Conservation (phyloP, 2,888 invertebrate species). For the Anagyrus pseudococci region DNA sequence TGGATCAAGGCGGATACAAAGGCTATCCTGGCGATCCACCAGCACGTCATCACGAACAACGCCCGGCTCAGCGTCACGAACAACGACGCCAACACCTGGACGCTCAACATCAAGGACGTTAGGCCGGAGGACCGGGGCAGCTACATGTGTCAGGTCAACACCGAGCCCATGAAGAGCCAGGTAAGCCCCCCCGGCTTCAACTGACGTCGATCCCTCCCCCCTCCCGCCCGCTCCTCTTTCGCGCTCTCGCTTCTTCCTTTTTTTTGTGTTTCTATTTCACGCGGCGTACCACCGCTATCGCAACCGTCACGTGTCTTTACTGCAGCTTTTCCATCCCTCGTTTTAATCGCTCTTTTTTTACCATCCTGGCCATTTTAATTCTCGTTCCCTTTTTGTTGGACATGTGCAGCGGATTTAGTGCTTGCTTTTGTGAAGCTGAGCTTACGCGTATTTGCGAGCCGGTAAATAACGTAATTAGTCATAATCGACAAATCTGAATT, state of each 20-base stretch:
- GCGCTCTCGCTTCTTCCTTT: conserved; percentile 4
- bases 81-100: conserved; percentile 94
- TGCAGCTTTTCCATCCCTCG: neutral
- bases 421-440: too few relatives aligned
- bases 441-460: too few relatives aligned
- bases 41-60: conserved; percentile 93
- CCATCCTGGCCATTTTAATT: too few relatives aligned
- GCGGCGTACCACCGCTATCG: too few relatives aligned
- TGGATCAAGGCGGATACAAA: conserved; percentile 95
- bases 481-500: too few relatives aligned
- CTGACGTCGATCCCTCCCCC: too few relatives aligned
- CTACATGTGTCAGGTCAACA: conserved; percentile 96
- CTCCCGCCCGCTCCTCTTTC: neutral
- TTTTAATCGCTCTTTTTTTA: neutral
- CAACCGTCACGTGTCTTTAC: neutral
- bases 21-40: conserved; percentile 91
- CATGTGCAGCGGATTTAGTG: too few relatives aligned
- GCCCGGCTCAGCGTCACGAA: conserved; percentile 87
- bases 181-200: conserved; percentile 65
- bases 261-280: neutral
- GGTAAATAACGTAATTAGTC: too few relatives aligned
- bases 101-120: conserved; percentile 84
- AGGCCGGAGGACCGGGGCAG: conserved; percentile 86
- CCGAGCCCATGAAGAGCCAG: conserved; percentile 94
- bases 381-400: too few relatives aligned